These are phyloP conservation scores for Proterorhinus semilunaris DNA, from an alignment of 2,113 vertebrate species.

Conservation along the genomic window DNA sequence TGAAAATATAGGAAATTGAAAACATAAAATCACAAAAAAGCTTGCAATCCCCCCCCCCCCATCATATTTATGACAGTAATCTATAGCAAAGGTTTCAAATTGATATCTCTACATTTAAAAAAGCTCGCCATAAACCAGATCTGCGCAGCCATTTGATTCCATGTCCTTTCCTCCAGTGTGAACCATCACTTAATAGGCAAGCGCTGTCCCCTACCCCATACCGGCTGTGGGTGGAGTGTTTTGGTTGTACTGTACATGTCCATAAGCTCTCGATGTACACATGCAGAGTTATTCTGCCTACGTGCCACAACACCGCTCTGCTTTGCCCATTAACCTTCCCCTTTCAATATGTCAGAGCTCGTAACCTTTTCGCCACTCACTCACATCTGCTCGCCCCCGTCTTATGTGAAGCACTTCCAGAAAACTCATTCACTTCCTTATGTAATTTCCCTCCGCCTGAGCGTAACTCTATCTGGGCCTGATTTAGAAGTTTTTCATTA, in stretches of 20 bases:
- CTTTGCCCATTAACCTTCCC: slow-evolving; percentile 66
- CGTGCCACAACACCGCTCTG: slow-evolving; percentile 42
- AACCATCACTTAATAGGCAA: slow-evolving; percentile 11
- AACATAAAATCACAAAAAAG: too few relatives aligned
- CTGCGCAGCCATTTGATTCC: neutral
- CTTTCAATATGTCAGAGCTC: slow-evolving; percentile 56
- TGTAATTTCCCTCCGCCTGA: slow-evolving; percentile 19
- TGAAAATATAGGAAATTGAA: too few relatives aligned
- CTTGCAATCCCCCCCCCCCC: too few relatives aligned
- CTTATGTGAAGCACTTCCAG: slow-evolving; percentile 26
- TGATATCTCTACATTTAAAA: too few relatives aligned
- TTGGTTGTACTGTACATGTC: slow-evolving; percentile 24
- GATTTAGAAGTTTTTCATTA: slow-evolving; percentile 53
- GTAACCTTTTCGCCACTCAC: slow-evolving; percentile 64
- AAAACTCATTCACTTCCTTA: slow-evolving; percentile 7
- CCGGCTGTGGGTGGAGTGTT: slow-evolving; percentile 14
- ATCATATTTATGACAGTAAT: too few relatives aligned
- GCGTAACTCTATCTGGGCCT: slow-evolving; percentile 36
- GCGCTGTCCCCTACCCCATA: slow-evolving; percentile 1
- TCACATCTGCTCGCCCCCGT: slow-evolving; percentile 37
- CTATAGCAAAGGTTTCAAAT: too few relatives aligned
- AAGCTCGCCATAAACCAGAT: too few relatives aligned
- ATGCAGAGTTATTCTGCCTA: slow-evolving; percentile 54
- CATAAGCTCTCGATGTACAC: slow-evolving; percentile 41
- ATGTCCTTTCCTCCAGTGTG: slow-evolving; percentile 4